phyloP scores from a whole-genome alignment of 2,113 vertebrate species.

The Athene noctua region DNA sequence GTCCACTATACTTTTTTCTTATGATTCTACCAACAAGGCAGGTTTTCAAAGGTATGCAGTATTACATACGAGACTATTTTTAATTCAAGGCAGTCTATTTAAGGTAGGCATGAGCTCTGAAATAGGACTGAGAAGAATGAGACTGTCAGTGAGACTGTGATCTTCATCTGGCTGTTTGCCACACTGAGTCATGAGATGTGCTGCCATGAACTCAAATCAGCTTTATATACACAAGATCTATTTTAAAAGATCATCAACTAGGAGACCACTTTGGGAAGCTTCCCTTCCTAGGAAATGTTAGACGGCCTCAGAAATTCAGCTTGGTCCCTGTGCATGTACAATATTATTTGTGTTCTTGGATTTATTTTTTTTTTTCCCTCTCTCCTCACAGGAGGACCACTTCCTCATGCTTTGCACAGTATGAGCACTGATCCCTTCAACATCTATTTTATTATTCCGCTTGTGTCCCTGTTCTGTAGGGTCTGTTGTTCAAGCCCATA shows the following conservation, averaged over 20 bases:
- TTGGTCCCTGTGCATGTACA: background rate
- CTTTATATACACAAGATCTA: background rate
- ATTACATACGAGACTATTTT: background rate
- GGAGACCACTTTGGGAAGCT: background rate
- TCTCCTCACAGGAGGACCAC: background rate
- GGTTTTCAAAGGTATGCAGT: background rate
- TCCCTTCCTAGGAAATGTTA: background rate
- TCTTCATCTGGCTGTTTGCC: constrained; percentile 16
- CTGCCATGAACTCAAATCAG: background rate
- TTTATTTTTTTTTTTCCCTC: background rate
- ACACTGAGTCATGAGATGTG: background rate
- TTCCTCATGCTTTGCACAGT: background rate
- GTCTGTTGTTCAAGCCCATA: background rate
- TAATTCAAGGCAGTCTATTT: background rate
- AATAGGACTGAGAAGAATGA: constrained; percentile 28
- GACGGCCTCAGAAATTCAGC: background rate
- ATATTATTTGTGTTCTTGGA: background rate
- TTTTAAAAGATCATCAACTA: background rate
- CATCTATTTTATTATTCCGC: background rate
- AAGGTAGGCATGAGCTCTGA: background rate
- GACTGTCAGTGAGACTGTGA: background rate
- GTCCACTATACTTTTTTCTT: background rate
- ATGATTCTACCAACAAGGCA: background rate
- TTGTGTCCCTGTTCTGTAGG: background rate
- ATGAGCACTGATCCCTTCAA: background rate